These are phyloP conservation scores for Nilaparvata lugens DNA, from an alignment of 1,140 invertebrate species.

Conservation along the genomic window DNA sequence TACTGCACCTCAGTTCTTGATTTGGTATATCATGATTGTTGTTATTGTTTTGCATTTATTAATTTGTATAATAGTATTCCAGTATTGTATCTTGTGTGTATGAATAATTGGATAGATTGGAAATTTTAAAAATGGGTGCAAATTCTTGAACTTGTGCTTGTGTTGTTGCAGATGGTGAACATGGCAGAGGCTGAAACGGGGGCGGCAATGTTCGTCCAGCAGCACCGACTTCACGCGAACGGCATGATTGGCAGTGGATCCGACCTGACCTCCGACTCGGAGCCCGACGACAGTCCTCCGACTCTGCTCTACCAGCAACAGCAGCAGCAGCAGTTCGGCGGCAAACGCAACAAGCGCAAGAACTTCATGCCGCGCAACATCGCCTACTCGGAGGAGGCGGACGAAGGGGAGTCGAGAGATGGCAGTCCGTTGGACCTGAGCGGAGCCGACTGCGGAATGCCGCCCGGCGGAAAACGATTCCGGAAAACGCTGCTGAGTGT, in stretches of 20 bases:
- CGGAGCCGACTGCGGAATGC: constrained; percentile 8
- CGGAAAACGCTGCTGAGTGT: constrained; percentile 12
- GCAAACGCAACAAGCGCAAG: constrained; percentile 39
- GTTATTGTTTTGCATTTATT: no score
- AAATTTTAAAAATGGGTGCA: no score
- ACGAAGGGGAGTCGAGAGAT: not conserved
- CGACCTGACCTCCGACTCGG: constrained; percentile 24
- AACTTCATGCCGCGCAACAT: constrained; percentile 42
- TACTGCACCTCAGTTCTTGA: no score
- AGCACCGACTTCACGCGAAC: constrained; percentile 10
- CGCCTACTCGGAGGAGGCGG: constrained; percentile 27
- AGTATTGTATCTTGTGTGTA: no score
- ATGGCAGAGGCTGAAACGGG: constrained; percentile 28
- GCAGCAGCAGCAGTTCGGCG: constrained; percentile 9
- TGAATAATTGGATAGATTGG: no score
- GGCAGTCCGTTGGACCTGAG: constrained; percentile 14
- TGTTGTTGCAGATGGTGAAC: constrained; percentile 26
- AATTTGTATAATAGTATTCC: no score
- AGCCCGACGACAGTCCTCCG: constrained; percentile 19
- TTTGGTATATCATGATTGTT: no score
- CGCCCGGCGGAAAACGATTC: constrained; percentile 5
- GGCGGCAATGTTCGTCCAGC: constrained; percentile 23
- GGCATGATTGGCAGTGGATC: constrained; percentile 11
- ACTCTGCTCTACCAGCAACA: not conserved
- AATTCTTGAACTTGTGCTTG: no score